Conservation (phyloP, 1,140 invertebrate species). For the Mylabris phalerata region DNA sequence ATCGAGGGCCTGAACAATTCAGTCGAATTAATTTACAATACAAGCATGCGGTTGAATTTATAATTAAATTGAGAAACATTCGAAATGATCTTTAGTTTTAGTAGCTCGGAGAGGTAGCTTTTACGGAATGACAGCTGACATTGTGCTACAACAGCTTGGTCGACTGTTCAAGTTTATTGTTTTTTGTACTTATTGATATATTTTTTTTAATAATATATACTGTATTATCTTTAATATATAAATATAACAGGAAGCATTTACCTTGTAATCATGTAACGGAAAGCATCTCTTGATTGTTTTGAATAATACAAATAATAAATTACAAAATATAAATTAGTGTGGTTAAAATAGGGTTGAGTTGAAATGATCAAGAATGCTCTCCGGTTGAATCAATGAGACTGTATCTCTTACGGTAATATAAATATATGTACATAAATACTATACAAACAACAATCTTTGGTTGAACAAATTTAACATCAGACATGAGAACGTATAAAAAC, state of each 20-base stretch:
- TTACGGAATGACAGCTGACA: conserved; percentile 31
- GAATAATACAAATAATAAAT: not conserved
- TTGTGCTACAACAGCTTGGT: conserved; percentile 20
- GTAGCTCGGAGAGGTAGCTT: conserved; percentile 30
- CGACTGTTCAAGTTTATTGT: conserved; percentile 24
- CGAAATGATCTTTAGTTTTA: conserved; percentile 13
- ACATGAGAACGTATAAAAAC: conserved; percentile 8
- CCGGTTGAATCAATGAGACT: conserved; percentile 12
- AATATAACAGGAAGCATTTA: conserved; percentile 37
- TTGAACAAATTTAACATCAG: conserved; percentile 23
- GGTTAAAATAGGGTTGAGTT: not conserved
- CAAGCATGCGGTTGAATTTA: conserved; percentile 6
- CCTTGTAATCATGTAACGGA: conserved; percentile 24
- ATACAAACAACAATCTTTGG: conserved; percentile 40
- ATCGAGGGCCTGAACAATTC: conserved; percentile 2
- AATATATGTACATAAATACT: conserved; percentile 36
- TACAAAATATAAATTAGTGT: not conserved
- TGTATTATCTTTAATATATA: conserved; percentile 1
- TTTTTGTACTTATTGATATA: conserved; percentile 38
- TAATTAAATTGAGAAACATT: conserved; percentile 13
- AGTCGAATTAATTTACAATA: not conserved
- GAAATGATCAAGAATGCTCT: conserved; percentile 4
- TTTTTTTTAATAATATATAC: conserved; percentile 17
- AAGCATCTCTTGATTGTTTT: conserved; percentile 10
- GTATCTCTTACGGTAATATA: conserved; percentile 15